Base-by-base conservation (phyloP, 2,888 invertebrate species). In the Cerastoderma edule region DNA sequence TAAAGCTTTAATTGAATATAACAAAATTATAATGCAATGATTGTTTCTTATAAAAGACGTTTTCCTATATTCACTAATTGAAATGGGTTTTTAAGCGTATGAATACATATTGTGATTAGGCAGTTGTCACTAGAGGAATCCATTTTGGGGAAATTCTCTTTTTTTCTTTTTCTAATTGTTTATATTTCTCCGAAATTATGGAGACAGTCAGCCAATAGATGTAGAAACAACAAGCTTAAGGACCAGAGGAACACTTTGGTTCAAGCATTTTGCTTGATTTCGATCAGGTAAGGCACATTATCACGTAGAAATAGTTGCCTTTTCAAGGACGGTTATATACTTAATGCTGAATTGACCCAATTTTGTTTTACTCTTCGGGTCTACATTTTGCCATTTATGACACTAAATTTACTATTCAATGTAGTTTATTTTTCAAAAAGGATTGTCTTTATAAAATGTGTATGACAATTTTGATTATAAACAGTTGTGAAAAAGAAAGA, bases 171-270 rank as follows among this genome's bases (percentile, higher is more conserved):
- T 48, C 65, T 63, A 71, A 67, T 75, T 75, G 68, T 65, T 56
- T 64, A 66, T 67, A 65, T 73, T 75, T 73, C 73, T 69, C 64
- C 56, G 72, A 32, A 73, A 79, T 78, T 63, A 85, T 82, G 79
- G 79, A 77, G 80, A 78, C 74, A 63, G 76, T 69, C 68, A 74
- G 72, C 69, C 83, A 85, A 76, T 85, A 87, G 77, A 84, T 84
- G 84, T 81, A 82, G 80, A 64, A 48, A 75, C 71, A 63, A 74
- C 54, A 83, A 78, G 83, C 86, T 76, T 75, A 83, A 83, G 89
- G 87, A 87, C 88, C 88, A 85, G 83, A 85, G 87, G 86, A 86
- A 83, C 82, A 80, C 85, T 84, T 87, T 88, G 83, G 86, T 87
- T 86, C 85, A 85, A 83, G 83, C 84, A 85, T 70, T 83, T 83